Evolutionary conservation across 2,888 invertebrate species (phyloP).

Genomic region (Calliphora vomitoria): DNA sequence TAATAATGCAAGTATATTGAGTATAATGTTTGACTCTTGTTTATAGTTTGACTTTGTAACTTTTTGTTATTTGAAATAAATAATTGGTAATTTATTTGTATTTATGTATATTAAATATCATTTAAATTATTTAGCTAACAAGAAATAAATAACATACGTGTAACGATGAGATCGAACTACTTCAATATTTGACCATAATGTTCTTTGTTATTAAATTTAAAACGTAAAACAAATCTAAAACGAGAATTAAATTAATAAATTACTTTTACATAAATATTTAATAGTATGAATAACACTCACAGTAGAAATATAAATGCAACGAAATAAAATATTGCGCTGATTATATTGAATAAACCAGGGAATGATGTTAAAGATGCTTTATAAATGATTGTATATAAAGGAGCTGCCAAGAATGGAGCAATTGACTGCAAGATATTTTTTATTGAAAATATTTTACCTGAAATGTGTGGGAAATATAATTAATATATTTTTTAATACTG

Average conservation of each 20-base stretch:
- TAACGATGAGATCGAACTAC: conserved; percentile 57
- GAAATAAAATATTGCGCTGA: conserved; percentile 85
- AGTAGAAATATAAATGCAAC: conserved; percentile 79
- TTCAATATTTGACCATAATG: conserved; percentile 80
- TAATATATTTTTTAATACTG: not conserved
- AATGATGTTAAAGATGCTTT: conserved; percentile 86
- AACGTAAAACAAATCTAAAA: conserved; percentile 80
- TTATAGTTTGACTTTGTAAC: too few relatives aligned
- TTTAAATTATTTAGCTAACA: not conserved
- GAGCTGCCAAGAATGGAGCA: conserved; percentile 87
- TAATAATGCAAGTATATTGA: too few relatives aligned
- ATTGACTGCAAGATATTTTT: conserved; percentile 88
- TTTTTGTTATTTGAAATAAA: not conserved
- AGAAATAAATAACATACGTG: not conserved
- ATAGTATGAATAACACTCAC: conserved; percentile 76
- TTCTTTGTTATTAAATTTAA: conserved; percentile 78
- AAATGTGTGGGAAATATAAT: conserved; percentile 6
- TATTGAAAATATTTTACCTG: conserved; percentile 89
- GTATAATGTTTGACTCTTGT: too few relatives aligned
- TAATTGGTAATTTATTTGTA: not conserved
- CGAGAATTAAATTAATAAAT: conserved; percentile 58
- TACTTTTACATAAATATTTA: not conserved
- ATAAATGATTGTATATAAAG: conserved; percentile 88
- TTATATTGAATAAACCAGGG: conserved; percentile 87
- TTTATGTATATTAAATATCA: not conserved